Base-by-base conservation (phyloP, 2,797 vertebrate species). In the Darevskia mixta region DNA sequence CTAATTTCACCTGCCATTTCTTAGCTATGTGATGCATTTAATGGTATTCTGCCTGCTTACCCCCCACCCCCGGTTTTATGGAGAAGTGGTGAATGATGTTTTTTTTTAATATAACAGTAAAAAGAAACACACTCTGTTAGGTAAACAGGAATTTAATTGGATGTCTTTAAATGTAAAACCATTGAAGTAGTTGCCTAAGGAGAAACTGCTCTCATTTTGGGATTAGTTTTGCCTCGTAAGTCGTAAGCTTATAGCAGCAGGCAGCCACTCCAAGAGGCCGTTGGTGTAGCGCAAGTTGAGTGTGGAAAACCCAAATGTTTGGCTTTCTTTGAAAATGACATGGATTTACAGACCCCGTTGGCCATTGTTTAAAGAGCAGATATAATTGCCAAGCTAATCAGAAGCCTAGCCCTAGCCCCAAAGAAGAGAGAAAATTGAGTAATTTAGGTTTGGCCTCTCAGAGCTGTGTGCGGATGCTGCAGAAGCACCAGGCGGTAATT, bases 141-240 rank as follows among this genome's bases (percentile, higher is more conserved):
- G 76, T 94, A 93, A 93, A 93, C 66, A 93, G 61, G 85, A 15
- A 55, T 45, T 94, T 95, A 94, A 92, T 90, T 84, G 79, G 55
- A 93, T 87, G 66, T 32, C 58, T 92, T 94, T 94, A 79, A 86
- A 95, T 92, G 91, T 58, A 93, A 91, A 93, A 85, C 83, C 49
- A 90, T 71, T 82, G 67, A 94, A 76, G 66, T 91, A 67, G 90
- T 95, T 95, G 89, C 90, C 92, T 90, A 66, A 93, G 91, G 90
- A 91, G 85, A 95, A 90, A 66, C 43, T 91, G 64, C 85, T 91
- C 91, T 80, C 38, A 83, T 93, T 95, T 96, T 64, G 83, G 69
- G 71, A 89, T 85, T 88, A 85, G 69, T 87, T 86, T 92, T 91
- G 45, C 86, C 58, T 58, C 92, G 9, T 92, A 93, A 94, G 92